phyloP scores from a whole-genome alignment of 2,797 vertebrate genomes.

The Florisuga fusca region DNA sequence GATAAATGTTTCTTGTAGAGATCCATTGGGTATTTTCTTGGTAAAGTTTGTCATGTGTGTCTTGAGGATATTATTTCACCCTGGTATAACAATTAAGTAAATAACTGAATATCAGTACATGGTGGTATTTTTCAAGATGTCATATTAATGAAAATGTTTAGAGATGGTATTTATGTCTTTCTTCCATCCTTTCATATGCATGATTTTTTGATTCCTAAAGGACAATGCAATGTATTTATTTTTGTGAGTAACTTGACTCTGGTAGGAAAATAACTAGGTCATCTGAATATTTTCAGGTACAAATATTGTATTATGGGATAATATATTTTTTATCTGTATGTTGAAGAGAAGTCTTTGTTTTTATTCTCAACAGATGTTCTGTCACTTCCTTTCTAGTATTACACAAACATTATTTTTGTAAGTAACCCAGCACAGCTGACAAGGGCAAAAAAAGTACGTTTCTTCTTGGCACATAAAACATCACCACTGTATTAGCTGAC shows the following conservation, averaged over 20 bases:
- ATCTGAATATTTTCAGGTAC: neutral
- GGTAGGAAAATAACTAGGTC: neutral
- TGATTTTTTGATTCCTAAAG: neutral
- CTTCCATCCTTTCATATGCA: neutral
- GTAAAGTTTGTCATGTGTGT: neutral
- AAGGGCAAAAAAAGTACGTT: constrained; percentile 4
- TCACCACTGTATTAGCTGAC: constrained; percentile 6
- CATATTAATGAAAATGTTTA: neutral
- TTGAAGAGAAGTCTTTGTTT: neutral
- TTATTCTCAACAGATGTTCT: neutral
- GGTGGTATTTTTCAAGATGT: neutral
- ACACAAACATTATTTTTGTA: neutral
- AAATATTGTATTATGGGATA: neutral
- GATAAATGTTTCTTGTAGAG: neutral
- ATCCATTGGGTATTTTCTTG: neutral
- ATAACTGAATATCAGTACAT: neutral
- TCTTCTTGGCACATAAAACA: neutral
- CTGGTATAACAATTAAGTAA: neutral
- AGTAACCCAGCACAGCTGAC: neutral
- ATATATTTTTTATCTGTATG: neutral
- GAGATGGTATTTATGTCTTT: neutral
- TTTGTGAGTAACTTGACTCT: neutral
- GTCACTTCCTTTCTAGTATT: neutral
- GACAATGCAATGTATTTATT: neutral
- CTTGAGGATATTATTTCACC: neutral